Percentiles rank a stretch among this genome's conserved stretches.
phyloP scores from a whole-genome alignment of 1,140 invertebrate genomes.

The Danaus melanippus region DNA sequence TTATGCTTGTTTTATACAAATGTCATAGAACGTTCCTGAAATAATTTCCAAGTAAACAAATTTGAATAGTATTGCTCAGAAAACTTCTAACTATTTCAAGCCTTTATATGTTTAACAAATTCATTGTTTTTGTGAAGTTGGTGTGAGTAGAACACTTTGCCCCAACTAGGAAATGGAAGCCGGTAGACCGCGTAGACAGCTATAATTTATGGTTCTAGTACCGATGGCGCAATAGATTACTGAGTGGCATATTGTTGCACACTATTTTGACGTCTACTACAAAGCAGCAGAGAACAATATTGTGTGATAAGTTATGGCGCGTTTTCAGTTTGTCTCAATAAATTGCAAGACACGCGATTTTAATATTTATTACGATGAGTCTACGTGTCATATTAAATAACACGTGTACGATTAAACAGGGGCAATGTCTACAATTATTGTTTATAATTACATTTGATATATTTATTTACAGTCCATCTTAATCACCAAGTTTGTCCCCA shows the following conservation, averaged over 20 bases:
- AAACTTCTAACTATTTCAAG: too few relatives aligned
- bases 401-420: not conserved
- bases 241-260: slow-evolving; percentile 21
- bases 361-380: slow-evolving; percentile 15
- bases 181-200: slow-evolving; percentile 30
- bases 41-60: too few relatives aligned
- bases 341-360: slow-evolving; percentile 15
- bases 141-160: slow-evolving; percentile 29
- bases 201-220: slow-evolving; percentile 25
- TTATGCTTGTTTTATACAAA: too few relatives aligned
- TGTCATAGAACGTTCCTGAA: too few relatives aligned
- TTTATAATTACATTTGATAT: slow-evolving; percentile 13
- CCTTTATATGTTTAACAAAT: slow-evolving; percentile 9
- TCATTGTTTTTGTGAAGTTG: slow-evolving; percentile 27
- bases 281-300: slow-evolving; percentile 10
- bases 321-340: slow-evolving; percentile 3
- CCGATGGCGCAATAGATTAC: slow-evolving; percentile 16
- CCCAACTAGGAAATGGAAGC: slow-evolving; percentile 32
- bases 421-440: too few relatives aligned
- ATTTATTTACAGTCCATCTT: slow-evolving; percentile 7
- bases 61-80: too few relatives aligned
- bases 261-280: slow-evolving; percentile 20
- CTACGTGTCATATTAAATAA: slow-evolving; percentile 17
- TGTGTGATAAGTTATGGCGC: slow-evolving; percentile 9
- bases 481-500: not conserved